Evolutionary conservation across 2,888 invertebrate genomes (phyloP), one percentile per base, ranked within the genome.

Genomic region (Acrobasis consociella): DNA sequence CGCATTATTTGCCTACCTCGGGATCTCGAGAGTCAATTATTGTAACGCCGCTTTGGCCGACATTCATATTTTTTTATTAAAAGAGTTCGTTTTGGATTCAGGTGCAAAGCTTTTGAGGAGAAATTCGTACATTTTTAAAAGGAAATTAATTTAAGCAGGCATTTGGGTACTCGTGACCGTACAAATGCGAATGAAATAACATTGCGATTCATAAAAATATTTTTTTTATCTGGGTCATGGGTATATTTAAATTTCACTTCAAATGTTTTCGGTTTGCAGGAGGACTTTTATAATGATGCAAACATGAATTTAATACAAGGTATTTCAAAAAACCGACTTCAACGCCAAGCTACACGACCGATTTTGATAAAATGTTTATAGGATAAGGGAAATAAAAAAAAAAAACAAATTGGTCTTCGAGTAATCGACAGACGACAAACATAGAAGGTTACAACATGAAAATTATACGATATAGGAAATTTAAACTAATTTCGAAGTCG

Each of bases 1-100:
- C 75, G 76, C 73, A 74, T 74, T 79, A 77, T 77, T 79, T 76
- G 70, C 72, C 70, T 67, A 74, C 70, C 71, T 69, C 62, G 63
- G 64, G 65, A 64, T 67, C 66, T 69, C 60, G 58, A 60, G 62
- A 69, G 70, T 70, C 70, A 76, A 76, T 78, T 77, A 75, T 72
- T 67, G 56, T 66, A 64, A 61, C 65, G 65, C 67, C 55, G 50
- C 66, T 66, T 69, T 58, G 51, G 59, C 58, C 58, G 16, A 31
- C 38, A 42, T 42, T 58, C 17, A 42, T 39, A 42, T 22, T 60
- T n/a, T 38, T 37, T 50, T 16, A 15, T 17, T 15, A 60, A 31
- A 46, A 10, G 22, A n/a, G 53, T 22, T 17, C 46, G 13, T 38
- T 39, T 53, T 60, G 16, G 37, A 22, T 52, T 53, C 38, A 9